phyloP scores from a whole-genome alignment of 2,888 invertebrate species.

The Monoplex corrugatus region DNA sequence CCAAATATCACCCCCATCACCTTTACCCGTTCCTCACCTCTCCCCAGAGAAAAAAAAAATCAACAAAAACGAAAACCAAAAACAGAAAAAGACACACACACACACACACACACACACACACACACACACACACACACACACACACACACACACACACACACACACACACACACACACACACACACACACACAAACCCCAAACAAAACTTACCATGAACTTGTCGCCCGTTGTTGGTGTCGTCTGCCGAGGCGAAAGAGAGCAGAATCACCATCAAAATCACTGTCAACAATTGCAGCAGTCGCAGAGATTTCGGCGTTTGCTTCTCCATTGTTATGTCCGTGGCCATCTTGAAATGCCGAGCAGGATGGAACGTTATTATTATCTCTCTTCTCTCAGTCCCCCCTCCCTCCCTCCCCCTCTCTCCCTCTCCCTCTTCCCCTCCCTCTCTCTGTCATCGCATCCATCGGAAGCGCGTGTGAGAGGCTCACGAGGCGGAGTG shows the following conservation, averaged over 20 bases:
- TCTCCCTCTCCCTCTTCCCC: background rate
- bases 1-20: too few species aligned
- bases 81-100: too few species aligned
- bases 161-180: too few species aligned
- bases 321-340: background rate
- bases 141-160: too few species aligned
- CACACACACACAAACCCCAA: too few species aligned
- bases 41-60: too few species aligned
- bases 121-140: too few species aligned
- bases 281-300: background rate
- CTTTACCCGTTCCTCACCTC: too few species aligned
- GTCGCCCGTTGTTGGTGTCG: background rate
- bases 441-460: background rate
- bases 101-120: too few species aligned
- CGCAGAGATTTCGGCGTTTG: conserved; percentile 1
- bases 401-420: background rate
- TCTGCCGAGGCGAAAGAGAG: background rate
- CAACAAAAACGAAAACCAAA: too few species aligned
- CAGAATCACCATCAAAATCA: background rate
- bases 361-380: background rate
- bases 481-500: background rate
- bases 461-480: background rate
- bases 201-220: background rate
- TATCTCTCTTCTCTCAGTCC: background rate
- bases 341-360: conserved; percentile 3